Conservation (phyloP, 2,797 vertebrate species). For the Silurus aristotelis region DNA sequence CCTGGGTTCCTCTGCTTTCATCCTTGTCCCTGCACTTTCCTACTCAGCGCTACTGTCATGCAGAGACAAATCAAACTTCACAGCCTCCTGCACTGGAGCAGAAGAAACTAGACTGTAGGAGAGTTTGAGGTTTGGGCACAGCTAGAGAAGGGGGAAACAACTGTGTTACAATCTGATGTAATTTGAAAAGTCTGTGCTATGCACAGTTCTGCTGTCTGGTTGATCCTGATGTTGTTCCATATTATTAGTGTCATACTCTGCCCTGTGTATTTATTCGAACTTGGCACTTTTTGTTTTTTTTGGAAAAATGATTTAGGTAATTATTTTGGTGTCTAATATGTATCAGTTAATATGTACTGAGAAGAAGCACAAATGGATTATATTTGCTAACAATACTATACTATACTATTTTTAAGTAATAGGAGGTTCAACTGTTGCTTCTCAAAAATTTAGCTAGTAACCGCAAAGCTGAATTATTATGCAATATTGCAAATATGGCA, state of each 20-base stretch:
- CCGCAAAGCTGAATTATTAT: neutral
- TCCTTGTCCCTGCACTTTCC: conserved; percentile 32
- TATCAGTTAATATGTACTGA: too few relatives aligned
- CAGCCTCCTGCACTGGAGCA: conserved; percentile 20
- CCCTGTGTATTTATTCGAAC: neutral
- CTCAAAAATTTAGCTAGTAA: neutral
- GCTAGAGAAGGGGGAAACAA: neutral
- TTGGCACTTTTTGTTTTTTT: neutral
- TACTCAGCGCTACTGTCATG: conserved; percentile 22
- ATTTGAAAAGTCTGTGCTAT: conserved; percentile 18
- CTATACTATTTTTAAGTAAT: neutral
- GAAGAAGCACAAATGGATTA: neutral
- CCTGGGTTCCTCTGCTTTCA: conserved; percentile 15
- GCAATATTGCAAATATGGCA: neutral
- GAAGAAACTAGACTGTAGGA: neutral
- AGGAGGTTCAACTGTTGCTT: neutral
- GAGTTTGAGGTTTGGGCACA: neutral
- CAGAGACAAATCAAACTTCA: conserved; percentile 28
- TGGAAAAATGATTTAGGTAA: neutral
- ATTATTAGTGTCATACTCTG: conserved; percentile 1
- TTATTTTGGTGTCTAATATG: neutral
- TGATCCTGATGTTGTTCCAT: neutral
- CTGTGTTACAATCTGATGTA: conserved; percentile 9
- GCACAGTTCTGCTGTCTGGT: conserved; percentile 10
- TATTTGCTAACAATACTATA: neutral